Percentiles rank a stretch among this genome's conserved stretches.
These are phyloP conservation scores for Notechis scutatus DNA, from an alignment of 2,113 vertebrate genomes.

Conservation along the genomic window DNA sequence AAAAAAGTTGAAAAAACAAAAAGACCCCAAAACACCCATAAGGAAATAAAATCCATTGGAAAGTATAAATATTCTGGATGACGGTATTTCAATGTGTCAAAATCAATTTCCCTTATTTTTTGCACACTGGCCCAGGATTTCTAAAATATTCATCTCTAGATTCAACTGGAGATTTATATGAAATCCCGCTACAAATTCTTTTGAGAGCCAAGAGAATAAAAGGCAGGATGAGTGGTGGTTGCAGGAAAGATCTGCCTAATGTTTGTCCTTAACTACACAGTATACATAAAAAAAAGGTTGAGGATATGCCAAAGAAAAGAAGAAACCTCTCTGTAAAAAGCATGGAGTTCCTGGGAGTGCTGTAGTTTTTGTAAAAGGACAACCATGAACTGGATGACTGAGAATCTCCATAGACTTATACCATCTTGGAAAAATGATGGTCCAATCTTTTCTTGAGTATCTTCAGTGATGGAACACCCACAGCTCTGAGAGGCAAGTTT, in stretches of 20 bases:
- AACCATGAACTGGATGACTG: too few relatives aligned
- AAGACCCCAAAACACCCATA: neutral
- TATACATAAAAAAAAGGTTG: neutral
- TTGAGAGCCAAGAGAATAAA: neutral
- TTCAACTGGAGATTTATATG: neutral
- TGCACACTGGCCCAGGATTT: neutral
- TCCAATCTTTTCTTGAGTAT: neutral
- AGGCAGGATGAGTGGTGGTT: neutral
- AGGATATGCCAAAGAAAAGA: neutral
- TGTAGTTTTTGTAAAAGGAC: neutral
- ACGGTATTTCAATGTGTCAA: neutral
- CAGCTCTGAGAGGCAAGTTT: neutral
- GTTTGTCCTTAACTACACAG: neutral
- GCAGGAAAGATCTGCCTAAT: neutral
- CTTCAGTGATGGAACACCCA: neutral
- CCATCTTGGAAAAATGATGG: neutral
- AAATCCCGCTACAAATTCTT: neutral
- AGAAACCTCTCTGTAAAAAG: neutral
- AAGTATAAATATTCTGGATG: neutral
- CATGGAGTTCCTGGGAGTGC: neutral
- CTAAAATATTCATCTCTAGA: neutral
- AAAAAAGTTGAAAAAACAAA: neutral
- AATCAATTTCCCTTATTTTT: slow-evolving; percentile 5
- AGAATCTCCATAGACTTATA: neutral
- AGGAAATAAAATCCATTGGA: neutral